phyloP scores from a whole-genome alignment of 1,140 invertebrate genomes.

The Elysia chlorotica region DNA sequence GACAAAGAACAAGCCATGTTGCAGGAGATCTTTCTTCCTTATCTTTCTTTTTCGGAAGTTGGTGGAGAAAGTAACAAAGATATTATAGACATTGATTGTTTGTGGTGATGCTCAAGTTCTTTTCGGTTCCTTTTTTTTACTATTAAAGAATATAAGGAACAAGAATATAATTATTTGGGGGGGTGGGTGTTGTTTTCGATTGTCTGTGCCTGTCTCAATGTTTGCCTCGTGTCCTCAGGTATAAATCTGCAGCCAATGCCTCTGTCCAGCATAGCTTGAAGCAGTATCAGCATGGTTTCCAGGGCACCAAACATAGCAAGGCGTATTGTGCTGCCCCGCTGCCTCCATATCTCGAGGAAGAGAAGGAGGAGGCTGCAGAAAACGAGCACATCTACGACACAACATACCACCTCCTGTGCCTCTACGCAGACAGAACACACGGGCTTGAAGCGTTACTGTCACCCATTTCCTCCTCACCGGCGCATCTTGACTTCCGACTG shows the following conservation, averaged over 20 bases:
- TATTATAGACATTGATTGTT: no score
- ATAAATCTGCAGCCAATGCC: conserved; percentile 69
- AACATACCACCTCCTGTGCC: conserved; percentile 81
- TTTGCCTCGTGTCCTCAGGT: conserved; percentile 63
- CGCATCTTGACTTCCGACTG: conserved; percentile 82
- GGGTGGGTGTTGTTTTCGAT: no score
- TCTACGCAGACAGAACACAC: conserved; percentile 69
- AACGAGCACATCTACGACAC: conserved; percentile 67
- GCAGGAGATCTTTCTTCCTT: no score
- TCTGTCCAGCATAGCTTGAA: conserved; percentile 73
- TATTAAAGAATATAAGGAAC: no score
- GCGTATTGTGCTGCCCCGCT: conserved; percentile 66
- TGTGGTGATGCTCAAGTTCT: no score
- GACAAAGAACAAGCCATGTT: no score
- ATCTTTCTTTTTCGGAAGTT: no score
- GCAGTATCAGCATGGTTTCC: conserved; percentile 73
- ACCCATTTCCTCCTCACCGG: conserved; percentile 77
- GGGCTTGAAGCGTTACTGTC: conserved; percentile 74
- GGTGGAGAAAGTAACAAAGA: no score
- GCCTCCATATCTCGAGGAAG: conserved; percentile 65
- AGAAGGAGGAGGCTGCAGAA: conserved; percentile 22
- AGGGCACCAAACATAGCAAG: conserved; percentile 36
- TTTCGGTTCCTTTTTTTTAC: no score
- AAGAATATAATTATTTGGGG: no score
- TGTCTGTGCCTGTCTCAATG: no score